phyloP scores from a whole-genome alignment of 2,888 invertebrate species.

The Dicroscelio sp. region DNA sequence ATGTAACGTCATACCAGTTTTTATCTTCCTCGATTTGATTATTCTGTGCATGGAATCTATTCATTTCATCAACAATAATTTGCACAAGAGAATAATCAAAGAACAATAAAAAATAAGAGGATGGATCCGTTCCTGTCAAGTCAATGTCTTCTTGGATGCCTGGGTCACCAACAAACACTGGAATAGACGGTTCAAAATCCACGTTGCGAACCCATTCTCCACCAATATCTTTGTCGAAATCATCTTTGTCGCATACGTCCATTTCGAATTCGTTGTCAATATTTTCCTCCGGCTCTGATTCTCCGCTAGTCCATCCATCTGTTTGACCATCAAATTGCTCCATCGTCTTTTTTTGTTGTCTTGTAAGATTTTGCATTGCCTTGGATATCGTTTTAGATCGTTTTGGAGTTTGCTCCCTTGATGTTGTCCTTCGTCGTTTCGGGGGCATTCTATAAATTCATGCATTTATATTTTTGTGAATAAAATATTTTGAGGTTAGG shows the following conservation, averaged over 20 bases:
- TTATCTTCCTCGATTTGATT: background rate
- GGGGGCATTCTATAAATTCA: slow-evolving; percentile 37
- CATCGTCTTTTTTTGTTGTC: slow-evolving; percentile 22
- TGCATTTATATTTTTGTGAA: slow-evolving; percentile 14
- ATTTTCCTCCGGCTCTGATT: slow-evolving; percentile 36
- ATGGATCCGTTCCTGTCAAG: slow-evolving; percentile 19
- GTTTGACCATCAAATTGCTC: too few species aligned
- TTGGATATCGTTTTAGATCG: slow-evolving; percentile 11
- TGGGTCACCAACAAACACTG: slow-evolving; percentile 23
- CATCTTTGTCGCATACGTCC: background rate
- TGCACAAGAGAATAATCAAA: slow-evolving; percentile 14
- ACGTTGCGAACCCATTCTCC: slow-evolving; percentile 26
- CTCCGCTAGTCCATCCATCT: slow-evolving; percentile 36
- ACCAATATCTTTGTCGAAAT: background rate
- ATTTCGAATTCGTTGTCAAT: background rate
- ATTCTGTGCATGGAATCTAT: background rate
- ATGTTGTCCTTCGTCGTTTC: slow-evolving; percentile 20
- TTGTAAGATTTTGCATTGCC: slow-evolving; percentile 27
- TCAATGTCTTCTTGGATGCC: slow-evolving; percentile 15
- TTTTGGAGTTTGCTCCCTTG: slow-evolving; percentile 11
- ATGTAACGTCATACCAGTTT: slow-evolving; percentile 25
- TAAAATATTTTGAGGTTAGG: slow-evolving; percentile 37
- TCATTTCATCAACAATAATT: slow-evolving; percentile 40
- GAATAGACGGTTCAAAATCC: slow-evolving; percentile 16
- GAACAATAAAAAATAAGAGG: slow-evolving; percentile 27